Conservation (phyloP, 2,888 invertebrate genomes). For the Cordilura impudica region DNA sequence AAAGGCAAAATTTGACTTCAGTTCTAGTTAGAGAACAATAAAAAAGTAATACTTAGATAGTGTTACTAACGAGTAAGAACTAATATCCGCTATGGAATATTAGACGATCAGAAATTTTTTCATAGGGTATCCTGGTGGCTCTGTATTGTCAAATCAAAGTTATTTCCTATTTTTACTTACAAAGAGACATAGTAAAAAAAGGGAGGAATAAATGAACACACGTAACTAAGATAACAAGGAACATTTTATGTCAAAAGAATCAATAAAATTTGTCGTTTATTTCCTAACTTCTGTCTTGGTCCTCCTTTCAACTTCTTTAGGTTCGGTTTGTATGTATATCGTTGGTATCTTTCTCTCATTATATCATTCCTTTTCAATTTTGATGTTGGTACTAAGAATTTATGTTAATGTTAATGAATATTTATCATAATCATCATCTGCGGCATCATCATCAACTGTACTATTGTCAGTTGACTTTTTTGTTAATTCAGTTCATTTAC, state of each 20-base stretch:
- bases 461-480: not conserved
- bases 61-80: too few species aligned
- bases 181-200: not conserved
- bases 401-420: slow-evolving; percentile 51
- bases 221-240: slow-evolving; percentile 23
- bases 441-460: not conserved
- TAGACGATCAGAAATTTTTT: too few species aligned
- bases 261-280: slow-evolving; percentile 50
- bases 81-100: too few species aligned
- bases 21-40: too few species aligned
- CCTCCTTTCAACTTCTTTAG: not conserved
- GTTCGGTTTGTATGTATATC: not conserved
- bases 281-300: slow-evolving; percentile 6
- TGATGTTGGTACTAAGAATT: slow-evolving; percentile 21
- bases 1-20: too few species aligned
- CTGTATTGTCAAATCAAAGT: too few species aligned
- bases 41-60: too few species aligned
- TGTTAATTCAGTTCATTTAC: slow-evolving; percentile 1
- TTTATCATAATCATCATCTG: slow-evolving; percentile 14
- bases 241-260: slow-evolving; percentile 40
- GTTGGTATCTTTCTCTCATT: not conserved
- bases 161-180: too few species aligned
- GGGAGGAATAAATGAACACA: not conserved
- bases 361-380: slow-evolving; percentile 25
- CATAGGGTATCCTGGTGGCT: too few species aligned